A percentile compares a stretch with the other conserved stretches of the same genome.
phyloP scores from a whole-genome alignment of 1,140 invertebrate genomes.

The Hermetia illucens region DNA sequence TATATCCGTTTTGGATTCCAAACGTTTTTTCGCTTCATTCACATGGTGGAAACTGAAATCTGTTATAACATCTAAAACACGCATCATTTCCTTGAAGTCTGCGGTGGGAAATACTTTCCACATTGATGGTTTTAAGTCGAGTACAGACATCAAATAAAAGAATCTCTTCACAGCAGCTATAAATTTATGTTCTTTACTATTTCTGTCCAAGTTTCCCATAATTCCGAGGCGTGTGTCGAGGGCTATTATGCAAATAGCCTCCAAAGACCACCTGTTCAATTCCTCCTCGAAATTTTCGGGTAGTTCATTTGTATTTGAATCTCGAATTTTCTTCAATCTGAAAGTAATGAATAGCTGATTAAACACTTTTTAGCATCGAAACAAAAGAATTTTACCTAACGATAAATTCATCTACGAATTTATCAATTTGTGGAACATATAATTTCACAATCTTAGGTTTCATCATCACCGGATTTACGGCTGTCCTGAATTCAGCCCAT shows the following conservation, averaged over 20 bases:
- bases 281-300: slow-evolving; percentile 39
- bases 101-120: too few species aligned
- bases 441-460: slow-evolving; percentile 22
- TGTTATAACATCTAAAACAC: too few species aligned
- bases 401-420: slow-evolving; percentile 24
- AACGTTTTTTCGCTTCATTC: too few species aligned
- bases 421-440: slow-evolving; percentile 15
- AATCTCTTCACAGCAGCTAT: too few species aligned
- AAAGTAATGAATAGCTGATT: too few species aligned
- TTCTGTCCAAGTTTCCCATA: slow-evolving; percentile 29
- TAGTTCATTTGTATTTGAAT: slow-evolving; percentile 34
- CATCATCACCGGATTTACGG: slow-evolving; percentile 22
- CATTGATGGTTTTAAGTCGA: too few species aligned
- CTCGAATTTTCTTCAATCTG: too few species aligned
- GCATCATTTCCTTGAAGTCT: too few species aligned
- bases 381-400: too few species aligned
- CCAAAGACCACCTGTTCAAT: slow-evolving; percentile 48
- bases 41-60: too few species aligned
- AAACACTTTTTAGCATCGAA: too few species aligned
- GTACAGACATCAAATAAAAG: too few species aligned
- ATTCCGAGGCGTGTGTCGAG: slow-evolving; percentile 47
- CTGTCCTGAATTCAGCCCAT: slow-evolving; percentile 20
- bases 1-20: slow-evolving; percentile 9
- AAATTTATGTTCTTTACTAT: slow-evolving; percentile 37
- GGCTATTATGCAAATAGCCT: slow-evolving; percentile 48